Evolutionary conservation across 1,140 invertebrate species (phyloP).

Genomic region (Anoplolepis gracilipes): DNA sequence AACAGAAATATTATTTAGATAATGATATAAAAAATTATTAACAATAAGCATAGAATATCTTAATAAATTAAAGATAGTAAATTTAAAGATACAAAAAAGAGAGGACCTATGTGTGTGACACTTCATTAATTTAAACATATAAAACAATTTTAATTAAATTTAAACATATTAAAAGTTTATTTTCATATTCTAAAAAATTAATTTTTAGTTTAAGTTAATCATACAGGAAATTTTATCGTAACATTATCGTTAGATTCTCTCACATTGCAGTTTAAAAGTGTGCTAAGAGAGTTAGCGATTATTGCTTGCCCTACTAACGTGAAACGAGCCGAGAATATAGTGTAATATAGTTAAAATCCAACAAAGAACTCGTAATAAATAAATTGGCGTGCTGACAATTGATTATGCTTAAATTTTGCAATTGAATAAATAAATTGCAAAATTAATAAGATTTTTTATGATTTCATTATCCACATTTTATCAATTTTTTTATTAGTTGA

Average conservation of each 20-base stretch:
- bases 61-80: neutral
- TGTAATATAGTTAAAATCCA: constrained; percentile 21
- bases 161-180: neutral
- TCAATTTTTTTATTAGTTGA: neutral
- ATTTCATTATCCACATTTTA: neutral
- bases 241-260: neutral
- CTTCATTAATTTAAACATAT: neutral
- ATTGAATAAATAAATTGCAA: constrained; percentile 17
- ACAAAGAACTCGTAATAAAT: constrained; percentile 26
- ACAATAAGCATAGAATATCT: too few relatives aligned
- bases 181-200: neutral
- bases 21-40: neutral
- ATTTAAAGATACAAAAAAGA: neutral
- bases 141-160: neutral
- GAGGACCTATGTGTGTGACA: neutral
- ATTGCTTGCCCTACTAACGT: constrained; percentile 4
- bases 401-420: constrained; percentile 20
- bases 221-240: constrained; percentile 19
- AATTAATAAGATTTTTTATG: neutral
- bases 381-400: constrained; percentile 28
- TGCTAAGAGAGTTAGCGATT: constrained; percentile 57
- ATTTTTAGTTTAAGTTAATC: neutral
- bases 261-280: constrained; percentile 51
- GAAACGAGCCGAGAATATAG: constrained; percentile 17
- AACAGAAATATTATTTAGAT: neutral